Evolutionary conservation across 2,797 vertebrate genomes (phyloP).

Genomic region (Pangasius sanitwongsei): DNA sequence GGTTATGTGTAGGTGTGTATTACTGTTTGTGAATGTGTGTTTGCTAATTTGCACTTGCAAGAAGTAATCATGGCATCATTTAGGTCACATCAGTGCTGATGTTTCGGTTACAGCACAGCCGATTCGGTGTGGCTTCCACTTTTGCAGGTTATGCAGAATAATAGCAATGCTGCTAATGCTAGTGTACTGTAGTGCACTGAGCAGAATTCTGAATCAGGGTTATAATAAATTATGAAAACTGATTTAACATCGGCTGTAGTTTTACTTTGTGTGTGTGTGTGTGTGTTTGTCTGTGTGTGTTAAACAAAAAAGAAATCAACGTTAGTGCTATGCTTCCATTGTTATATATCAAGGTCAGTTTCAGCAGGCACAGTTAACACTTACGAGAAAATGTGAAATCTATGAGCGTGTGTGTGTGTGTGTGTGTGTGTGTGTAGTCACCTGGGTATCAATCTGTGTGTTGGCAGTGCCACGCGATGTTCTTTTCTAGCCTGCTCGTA

Average conservation of each 20-base stretch:
- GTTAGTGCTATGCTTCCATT: background rate
- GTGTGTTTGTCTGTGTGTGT: background rate
- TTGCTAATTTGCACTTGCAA: background rate
- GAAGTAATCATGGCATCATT: slow-evolving; percentile 14
- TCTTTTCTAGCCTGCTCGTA: slow-evolving; percentile 83
- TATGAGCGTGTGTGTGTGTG: background rate
- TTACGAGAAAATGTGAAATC: background rate
- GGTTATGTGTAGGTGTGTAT: slow-evolving; percentile 16
- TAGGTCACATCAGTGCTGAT: slow-evolving; percentile 39
- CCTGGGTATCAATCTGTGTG: slow-evolving; percentile 86
- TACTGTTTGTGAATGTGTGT: slow-evolving; percentile 27
- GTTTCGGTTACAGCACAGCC: slow-evolving; percentile 22
- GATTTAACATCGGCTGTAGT: background rate
- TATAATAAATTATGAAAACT: background rate
- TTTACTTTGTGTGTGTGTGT: background rate
- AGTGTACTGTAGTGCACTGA: background rate
- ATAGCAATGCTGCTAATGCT: background rate
- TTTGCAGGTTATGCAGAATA: background rate
- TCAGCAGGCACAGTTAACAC: background rate
- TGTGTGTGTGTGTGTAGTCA: slow-evolving; percentile 53
- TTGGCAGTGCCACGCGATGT: slow-evolving; percentile 80
- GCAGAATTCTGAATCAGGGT: background rate
- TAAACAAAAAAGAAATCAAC: background rate
- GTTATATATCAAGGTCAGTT: background rate
- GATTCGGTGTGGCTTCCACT: background rate